Percentiles rank a stretch among this genome's conserved stretches.
These are phyloP conservation scores for Ranitomeya imitator DNA, from an alignment of 2,113 vertebrate genomes.

Conservation along the genomic window DNA sequence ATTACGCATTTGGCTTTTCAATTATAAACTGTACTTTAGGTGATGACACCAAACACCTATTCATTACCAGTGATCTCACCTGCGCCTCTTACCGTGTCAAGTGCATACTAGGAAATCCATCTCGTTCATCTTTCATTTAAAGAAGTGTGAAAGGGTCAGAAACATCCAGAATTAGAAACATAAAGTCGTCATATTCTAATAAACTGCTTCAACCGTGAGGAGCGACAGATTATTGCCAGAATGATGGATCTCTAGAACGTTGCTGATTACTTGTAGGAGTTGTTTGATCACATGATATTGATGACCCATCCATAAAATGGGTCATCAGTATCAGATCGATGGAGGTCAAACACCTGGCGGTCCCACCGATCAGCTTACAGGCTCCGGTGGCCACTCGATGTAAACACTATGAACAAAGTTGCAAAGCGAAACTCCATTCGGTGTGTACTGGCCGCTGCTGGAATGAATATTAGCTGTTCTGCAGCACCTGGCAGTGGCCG, in stretches of 20 bases:
- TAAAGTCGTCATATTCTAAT: not conserved
- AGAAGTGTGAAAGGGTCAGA: not conserved
- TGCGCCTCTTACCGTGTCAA: not conserved
- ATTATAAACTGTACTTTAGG: conserved; percentile 16
- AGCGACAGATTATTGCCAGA: not conserved
- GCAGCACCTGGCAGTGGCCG: too few species aligned
- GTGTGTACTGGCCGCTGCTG: too few species aligned
- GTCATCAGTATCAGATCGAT: too few species aligned
- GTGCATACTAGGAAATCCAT: not conserved
- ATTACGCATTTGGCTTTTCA: not conserved
- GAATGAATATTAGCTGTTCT: too few species aligned
- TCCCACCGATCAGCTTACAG: too few species aligned
- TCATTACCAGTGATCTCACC: conserved; percentile 1
- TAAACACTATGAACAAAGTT: too few species aligned
- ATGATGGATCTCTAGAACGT: not conserved
- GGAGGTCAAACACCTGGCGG: too few species aligned
- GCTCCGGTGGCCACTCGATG: too few species aligned
- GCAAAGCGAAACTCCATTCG: too few species aligned
- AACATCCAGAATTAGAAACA: not conserved
- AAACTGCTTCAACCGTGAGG: not conserved
- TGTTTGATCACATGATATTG: not conserved
- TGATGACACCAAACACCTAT: conserved; percentile 4
- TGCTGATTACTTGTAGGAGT: not conserved
- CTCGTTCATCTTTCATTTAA: not conserved
- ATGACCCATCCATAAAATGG: too few species aligned